Evolutionary conservation across 1,140 invertebrate species (phyloP), one percentile per base, ranked within the genome.

Genomic region (Zaprionus gabonicus): DNA sequence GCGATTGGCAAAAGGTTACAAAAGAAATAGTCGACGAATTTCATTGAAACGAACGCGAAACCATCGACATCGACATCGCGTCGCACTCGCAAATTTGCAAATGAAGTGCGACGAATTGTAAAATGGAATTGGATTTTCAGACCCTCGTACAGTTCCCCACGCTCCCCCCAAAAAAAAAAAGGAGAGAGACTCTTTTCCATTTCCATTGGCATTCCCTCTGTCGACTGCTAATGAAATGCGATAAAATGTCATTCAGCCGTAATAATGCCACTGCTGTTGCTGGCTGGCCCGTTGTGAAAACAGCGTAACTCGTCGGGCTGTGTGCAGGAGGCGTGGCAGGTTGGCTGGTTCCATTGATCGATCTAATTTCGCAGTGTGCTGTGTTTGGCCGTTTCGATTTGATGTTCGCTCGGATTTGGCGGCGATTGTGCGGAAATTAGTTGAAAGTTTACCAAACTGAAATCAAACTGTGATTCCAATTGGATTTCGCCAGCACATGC

Each of bases 341-440:
- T 49, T 49, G 41, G 20, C n/a, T 15, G 53, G 31, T 58, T 58
- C 57, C 65, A 72, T 62, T 69, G 75, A 80, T 80, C 78, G 75
- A 80, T 80, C 76, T 80, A 80, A 80, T 80, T 79, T 76, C 58
- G 55, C 60, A 55, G 41, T 44, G 41, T 51, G 77, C 63, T 71
- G 34, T 71, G 60, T 71, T 66, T 46, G 41, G 67, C 69, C 77
- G 58, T 74, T 83, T 69, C 66, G 53, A 80, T 78, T 80, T 59
- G 60, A 80, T 71, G 81, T 77, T 81, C 62, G 68, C 51, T 72
- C 56, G 44, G 62, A 65, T 78, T 76, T 74, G 64, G 63, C 55
- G 57, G 38, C 77, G 69, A 76, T 83, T 78, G 64, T 75, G 71
- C 84, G 84, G 84, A 87, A 87, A 87, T 87, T 87, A 79, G 81